Percentiles rank a stretch among this genome's conserved stretches.
Evolutionary conservation across 2,797 vertebrate genomes (phyloP).

Genomic region (Bucorvus abyssinicus): DNA sequence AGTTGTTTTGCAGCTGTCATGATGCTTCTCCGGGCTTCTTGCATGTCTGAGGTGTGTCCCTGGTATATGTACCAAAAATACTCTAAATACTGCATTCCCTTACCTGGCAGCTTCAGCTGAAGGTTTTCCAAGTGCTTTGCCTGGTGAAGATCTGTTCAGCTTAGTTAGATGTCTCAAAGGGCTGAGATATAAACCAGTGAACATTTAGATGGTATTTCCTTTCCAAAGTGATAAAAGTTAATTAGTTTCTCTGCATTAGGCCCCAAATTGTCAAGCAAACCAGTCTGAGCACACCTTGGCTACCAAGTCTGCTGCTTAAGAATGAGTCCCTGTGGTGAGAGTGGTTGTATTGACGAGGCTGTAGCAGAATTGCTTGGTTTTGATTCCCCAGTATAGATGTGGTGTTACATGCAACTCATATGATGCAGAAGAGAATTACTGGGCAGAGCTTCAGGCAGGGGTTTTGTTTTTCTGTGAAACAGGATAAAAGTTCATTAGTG

Average conservation of each 20-base stretch:
- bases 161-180: background rate
- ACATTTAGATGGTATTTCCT: background rate
- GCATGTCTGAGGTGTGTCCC: background rate
- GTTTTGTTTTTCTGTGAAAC: background rate
- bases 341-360: background rate
- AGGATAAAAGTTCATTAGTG: background rate
- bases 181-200: background rate
- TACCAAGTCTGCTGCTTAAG: background rate
- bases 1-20: slow-evolving; percentile 8
- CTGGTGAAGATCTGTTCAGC: background rate
- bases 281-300: background rate
- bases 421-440: background rate
- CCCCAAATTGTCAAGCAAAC: background rate
- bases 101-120: slow-evolving; percentile 1
- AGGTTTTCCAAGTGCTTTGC: background rate
- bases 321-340: background rate
- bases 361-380: background rate
- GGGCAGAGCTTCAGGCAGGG: background rate
- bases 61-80: background rate
- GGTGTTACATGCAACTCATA: background rate
- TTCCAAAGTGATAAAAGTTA: background rate
- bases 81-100: background rate
- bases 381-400: background rate
- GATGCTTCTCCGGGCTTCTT: background rate
- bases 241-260: background rate